phyloP scores from a whole-genome alignment of 2,888 invertebrate genomes.

The Yponomeuta evonymella region DNA sequence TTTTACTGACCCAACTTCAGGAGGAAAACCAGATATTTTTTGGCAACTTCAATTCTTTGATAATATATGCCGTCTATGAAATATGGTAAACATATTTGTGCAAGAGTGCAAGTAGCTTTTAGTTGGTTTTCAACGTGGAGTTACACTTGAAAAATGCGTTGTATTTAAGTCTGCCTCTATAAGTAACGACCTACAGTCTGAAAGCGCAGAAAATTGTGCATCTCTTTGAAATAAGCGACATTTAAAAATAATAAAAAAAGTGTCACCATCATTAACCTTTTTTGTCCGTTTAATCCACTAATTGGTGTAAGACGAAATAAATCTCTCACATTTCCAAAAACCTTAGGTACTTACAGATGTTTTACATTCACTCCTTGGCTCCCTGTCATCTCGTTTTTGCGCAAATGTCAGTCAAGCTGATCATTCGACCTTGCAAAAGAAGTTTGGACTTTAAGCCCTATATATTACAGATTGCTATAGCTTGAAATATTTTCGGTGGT shows the following conservation, averaged over 20 bases:
- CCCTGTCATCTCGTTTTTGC: slow-evolving; percentile 10
- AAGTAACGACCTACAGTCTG: no score
- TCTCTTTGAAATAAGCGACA: neutral
- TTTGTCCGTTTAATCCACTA: neutral
- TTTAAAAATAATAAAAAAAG: neutral
- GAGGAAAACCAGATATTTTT: no score
- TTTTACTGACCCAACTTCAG: no score
- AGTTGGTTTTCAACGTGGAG: no score
- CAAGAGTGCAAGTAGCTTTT: no score
- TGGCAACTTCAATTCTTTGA: no score
- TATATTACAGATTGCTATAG: neutral
- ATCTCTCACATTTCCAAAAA: neutral
- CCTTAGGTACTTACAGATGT: slow-evolving; percentile 4
- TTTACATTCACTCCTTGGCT: slow-evolving; percentile 9
- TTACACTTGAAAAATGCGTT: no score
- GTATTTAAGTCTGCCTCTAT: no score
- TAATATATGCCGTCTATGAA: no score
- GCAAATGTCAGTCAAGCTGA: slow-evolving; percentile 7
- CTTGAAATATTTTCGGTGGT: neutral
- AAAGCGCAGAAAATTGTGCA: no score
- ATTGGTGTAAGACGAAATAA: neutral
- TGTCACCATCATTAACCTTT: neutral
- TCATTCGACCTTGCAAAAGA: neutral
- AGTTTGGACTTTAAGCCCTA: neutral
- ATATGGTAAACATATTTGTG: no score